Base-by-base conservation (phyloP, 2,113 vertebrate genomes). In the Siphamia tubifer region DNA sequence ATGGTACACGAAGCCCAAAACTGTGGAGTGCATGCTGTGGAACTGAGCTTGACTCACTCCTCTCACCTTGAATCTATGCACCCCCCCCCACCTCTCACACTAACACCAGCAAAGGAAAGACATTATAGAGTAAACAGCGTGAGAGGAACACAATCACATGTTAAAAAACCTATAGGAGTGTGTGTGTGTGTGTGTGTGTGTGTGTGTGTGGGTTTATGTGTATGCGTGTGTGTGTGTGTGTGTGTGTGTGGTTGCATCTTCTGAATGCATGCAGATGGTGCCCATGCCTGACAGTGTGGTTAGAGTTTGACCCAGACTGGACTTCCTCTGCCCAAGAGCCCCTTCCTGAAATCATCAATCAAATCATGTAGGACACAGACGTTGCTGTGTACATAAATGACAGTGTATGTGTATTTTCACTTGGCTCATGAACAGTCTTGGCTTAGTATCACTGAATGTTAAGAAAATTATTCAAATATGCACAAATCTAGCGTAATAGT, bases 331-430 rank as follows among this genome's bases (percentile, higher is more conserved):
- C 68, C 70, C 70, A 53, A 83, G 80, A 86, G 83, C 66, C 56
- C 66, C 75, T 90, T 90, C 89, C 86, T 90, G 81, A 88, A 89
- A 35, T 72, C 87, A 84, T 91, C 83, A 85, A 89, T 91, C 88
- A 89, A 79, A 16, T 63, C 36, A 62, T 47, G 73, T 51, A 55
- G 66, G 65, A 67, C 72, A 40, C n/a, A 25, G 24, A 63, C 56
- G 17, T 17, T 38, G 40, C 38, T 53, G 58, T 6, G 12, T 44
- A 58, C n/a, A n/a, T n/a, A n/a, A n/a, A n/a, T 43, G 40, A 64
- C 31, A 49, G 27, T 11, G 30, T 32, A 47, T 47, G 52, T 77
- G 44, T 27, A 12, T 20, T 25, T 27, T 9, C 45, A 48, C 25
- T 30, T 12, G n/a, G n/a, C n/a, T n/a, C n/a, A n/a, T n/a, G n/a